Percentiles rank a stretch among this genome's conserved stretches.
phyloP scores from a whole-genome alignment of 1,140 invertebrate genomes.

The Lepidurus couesii region DNA sequence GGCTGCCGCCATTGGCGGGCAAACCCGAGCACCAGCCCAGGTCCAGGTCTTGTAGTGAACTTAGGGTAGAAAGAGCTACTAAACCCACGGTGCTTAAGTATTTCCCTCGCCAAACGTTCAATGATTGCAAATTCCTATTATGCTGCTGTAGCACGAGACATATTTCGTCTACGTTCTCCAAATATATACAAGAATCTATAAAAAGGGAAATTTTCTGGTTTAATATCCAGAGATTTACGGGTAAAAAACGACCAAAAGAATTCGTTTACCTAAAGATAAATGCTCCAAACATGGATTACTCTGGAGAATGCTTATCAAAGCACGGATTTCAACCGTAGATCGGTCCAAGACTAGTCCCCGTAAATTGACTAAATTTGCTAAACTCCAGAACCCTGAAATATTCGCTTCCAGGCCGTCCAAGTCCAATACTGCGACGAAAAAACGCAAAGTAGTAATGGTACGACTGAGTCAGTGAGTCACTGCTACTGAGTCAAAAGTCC shows the following conservation, averaged over 20 bases:
- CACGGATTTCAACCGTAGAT: slow-evolving; percentile 2
- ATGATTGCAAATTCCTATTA: not conserved
- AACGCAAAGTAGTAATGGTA: not conserved
- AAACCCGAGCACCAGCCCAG: slow-evolving; percentile 23
- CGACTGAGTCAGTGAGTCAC: not conserved
- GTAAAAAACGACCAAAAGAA: not conserved
- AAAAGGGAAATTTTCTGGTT: not conserved
- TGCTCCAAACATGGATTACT: not conserved
- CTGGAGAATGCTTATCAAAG: not conserved
- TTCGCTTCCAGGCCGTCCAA: slow-evolving; percentile 29
- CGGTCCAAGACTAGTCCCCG: slow-evolving; percentile 22
- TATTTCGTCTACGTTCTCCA: not conserved
- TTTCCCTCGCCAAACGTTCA: slow-evolving; percentile 10
- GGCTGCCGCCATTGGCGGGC: slow-evolving; percentile 23
- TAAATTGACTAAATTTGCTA: not conserved
- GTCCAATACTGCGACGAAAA: slow-evolving; percentile 32
- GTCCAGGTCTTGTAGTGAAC: not conserved
- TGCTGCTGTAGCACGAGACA: not conserved
- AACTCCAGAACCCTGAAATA: not conserved
- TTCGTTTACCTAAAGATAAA: slow-evolving; percentile 22
- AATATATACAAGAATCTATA: not conserved
- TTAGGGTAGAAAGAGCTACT: not conserved
- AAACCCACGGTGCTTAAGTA: not conserved
- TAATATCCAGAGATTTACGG: not conserved
- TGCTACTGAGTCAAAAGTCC: too few species aligned